Conservation (phyloP, 2,797 vertebrate genomes). For the Pseudopleuronectes americanus region DNA sequence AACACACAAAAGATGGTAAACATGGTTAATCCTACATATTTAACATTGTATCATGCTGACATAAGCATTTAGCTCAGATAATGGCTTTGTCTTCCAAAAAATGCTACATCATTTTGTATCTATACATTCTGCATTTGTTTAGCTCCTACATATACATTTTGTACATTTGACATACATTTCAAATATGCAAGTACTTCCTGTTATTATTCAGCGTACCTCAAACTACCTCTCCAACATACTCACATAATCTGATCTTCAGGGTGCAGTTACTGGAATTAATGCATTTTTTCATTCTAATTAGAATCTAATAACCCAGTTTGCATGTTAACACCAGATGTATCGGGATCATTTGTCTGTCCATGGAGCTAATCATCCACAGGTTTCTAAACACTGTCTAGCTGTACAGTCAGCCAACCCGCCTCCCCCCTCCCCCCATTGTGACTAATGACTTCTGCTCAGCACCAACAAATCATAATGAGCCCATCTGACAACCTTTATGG, state of each 20-base stretch:
- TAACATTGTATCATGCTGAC: not conserved
- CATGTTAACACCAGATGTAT: constrained; percentile 58
- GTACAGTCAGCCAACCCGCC: constrained; percentile 28
- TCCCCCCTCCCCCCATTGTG: constrained; percentile 40
- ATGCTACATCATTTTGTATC: not conserved
- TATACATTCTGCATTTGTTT: not conserved
- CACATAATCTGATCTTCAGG: constrained; percentile 12
- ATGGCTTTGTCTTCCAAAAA: not conserved
- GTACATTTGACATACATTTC: not conserved
- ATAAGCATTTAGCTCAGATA: not conserved
- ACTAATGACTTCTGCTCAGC: constrained; percentile 64
- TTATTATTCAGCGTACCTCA: not conserved
- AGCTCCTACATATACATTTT: not conserved
- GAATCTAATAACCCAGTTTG: constrained; percentile 40
- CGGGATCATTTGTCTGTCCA: constrained; percentile 57
- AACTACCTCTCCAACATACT: not conserved
- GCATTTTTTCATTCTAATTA: constrained; percentile 37
- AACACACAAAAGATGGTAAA: not conserved
- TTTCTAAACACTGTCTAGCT: constrained; percentile 40
- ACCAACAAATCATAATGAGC: constrained; percentile 70
- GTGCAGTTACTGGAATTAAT: constrained; percentile 16
- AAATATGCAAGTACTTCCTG: not conserved
- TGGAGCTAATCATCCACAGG: constrained; percentile 42
- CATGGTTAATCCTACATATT: not conserved
- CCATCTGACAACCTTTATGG: constrained; percentile 70